Evolutionary conservation across 2,888 invertebrate species (phyloP), one percentile per base, ranked within the genome.

Genomic region (Nomada flava): DNA sequence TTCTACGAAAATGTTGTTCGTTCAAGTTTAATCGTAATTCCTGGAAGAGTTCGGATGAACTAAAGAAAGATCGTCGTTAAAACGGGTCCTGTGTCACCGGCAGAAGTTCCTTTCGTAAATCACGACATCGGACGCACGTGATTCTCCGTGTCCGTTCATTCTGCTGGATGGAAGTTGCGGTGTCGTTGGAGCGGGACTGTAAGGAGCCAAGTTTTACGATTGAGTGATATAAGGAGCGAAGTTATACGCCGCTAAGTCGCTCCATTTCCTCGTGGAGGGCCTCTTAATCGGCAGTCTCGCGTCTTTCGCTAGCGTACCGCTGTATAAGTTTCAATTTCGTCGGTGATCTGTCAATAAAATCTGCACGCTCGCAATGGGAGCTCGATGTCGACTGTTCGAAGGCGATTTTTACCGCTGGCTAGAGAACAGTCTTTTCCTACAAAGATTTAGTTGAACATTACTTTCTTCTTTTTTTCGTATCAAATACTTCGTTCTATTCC

Each of bases 171-270:
- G 67, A 72, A 64, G 62, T 50, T 53, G 67, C 59, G 63, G 59
- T 53, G 59, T 72, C 76, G 59, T 68, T 77, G 74, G 47, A 23
- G n/a, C 53, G 63, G 68, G 80, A 76, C 76, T 81, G 72, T 76
- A 77, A 75, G 69, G 63, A 52, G 68, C 59, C 20, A 73, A 79
- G 76, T 75, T 84, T 86, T 81, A 86, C 76, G 81, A 85, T 71
- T 60, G 81, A 79, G 77, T 72, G 80, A 77, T 68, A 79, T 73
- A 77, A 85, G 70, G 65, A 76, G 60, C 74, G 74, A 79, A 81
- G 59, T 84, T 79, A 60, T 69, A 76, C 60, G 67, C 47, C 63
- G 55, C 71, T 44, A 77, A 74, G 77, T 78, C 77, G 59, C 70
- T 64, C 67, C 59, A 42, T 75, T 77, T 76, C 36, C 57, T n/a